phyloP scores from a whole-genome alignment of 2,888 invertebrate genomes.

The Tortricodes alternella region DNA sequence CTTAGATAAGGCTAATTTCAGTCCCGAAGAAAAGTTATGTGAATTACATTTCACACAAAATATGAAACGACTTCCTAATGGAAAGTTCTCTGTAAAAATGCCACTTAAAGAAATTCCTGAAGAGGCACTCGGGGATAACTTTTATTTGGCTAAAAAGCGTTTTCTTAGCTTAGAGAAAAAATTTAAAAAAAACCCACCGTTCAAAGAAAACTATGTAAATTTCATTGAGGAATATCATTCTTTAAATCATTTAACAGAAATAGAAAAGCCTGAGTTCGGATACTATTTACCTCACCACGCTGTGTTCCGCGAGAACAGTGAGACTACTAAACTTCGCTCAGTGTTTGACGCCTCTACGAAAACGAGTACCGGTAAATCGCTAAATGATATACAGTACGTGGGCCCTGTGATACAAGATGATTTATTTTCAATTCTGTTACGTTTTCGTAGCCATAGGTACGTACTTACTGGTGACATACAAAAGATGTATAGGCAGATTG shows the following conservation, averaged over 20 bases:
- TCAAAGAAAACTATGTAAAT: background rate
- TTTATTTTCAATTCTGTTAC: no score
- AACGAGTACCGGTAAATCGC: background rate
- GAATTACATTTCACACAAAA: background rate
- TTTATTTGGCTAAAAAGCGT: background rate
- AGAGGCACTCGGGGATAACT: background rate
- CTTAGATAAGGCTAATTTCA: background rate
- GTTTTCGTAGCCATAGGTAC: no score
- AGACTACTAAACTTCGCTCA: background rate
- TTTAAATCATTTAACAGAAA: background rate
- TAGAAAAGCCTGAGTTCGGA: background rate
- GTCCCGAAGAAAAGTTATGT: background rate
- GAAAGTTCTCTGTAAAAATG: background rate
- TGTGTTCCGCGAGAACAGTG: background rate
- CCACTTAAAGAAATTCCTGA: background rate
- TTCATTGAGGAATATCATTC: background rate
- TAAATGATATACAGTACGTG: no score
- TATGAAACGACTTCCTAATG: background rate
- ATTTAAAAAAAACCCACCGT: background rate
- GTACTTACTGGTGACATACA: no score
- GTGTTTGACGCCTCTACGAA: background rate
- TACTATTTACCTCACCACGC: background rate
- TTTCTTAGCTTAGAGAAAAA: background rate
- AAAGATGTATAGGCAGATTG: no score
- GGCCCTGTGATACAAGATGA: no score